A percentile compares a stretch with the other conserved stretches of the same genome.
phyloP scores from a whole-genome alignment of 2,113 vertebrate species.

The Probosciger aterrimus region DNA sequence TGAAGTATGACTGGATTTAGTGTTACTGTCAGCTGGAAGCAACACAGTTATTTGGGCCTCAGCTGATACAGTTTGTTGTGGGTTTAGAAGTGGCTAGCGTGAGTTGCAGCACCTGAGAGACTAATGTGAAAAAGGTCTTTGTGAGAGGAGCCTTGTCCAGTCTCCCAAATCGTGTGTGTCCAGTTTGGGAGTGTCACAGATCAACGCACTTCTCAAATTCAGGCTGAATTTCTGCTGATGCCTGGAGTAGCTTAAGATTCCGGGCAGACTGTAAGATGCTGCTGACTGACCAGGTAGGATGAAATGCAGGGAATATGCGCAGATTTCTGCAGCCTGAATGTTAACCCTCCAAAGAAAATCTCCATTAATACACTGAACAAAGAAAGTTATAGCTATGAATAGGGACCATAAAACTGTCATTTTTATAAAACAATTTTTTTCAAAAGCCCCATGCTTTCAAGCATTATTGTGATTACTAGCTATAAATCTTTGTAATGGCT shows the following conservation, averaged over 20 bases:
- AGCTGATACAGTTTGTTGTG: neutral
- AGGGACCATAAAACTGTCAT: neutral
- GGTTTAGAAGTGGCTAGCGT: neutral
- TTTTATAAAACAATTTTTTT: neutral
- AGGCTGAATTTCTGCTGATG: neutral
- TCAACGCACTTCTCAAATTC: neutral
- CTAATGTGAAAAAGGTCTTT: fast-evolving
- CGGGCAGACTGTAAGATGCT: neutral
- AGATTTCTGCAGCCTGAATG: neutral
- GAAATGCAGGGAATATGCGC: neutral
- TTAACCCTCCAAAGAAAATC: neutral
- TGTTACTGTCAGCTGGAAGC: neutral
- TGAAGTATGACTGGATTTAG: neutral
- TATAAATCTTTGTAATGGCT: neutral
- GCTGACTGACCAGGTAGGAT: neutral
- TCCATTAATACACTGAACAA: neutral
- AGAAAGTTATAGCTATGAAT: neutral
- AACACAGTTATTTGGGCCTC: neutral
- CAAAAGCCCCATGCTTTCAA: neutral
- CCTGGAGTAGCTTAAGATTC: neutral
- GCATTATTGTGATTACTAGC: neutral
- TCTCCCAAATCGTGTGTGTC: neutral
- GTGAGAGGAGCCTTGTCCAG: neutral
- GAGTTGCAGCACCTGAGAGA: neutral
- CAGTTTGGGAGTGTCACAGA: neutral